phyloP scores from a whole-genome alignment of 2,888 invertebrate species.

The Plemyria rubiginata region DNA sequence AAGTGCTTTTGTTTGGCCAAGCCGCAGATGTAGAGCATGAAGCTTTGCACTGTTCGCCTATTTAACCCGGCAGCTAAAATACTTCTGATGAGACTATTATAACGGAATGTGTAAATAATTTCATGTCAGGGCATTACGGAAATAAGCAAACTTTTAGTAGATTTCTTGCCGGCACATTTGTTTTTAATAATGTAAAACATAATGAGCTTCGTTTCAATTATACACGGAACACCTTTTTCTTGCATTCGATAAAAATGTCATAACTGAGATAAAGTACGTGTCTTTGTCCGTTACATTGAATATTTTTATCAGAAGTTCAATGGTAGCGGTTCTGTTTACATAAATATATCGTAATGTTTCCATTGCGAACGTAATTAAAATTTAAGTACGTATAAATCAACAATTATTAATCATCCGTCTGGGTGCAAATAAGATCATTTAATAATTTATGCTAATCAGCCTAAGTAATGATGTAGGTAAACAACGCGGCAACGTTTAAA shows the following conservation, averaged over 20 bases:
- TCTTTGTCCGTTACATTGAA: constrained; percentile 50
- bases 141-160: not conserved
- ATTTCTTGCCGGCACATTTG: not conserved
- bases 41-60: not conserved
- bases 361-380: too few species aligned
- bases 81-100: too few species aligned
- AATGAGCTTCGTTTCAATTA: constrained; percentile 9
- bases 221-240: constrained; percentile 35
- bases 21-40: constrained; percentile 25
- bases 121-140: too few species aligned
- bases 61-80: not conserved
- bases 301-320: constrained; percentile 46
- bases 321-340: constrained; percentile 42
- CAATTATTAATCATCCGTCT: constrained; percentile 47
- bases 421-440: constrained; percentile 53
- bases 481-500: constrained; percentile 38
- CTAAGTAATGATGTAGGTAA: constrained; percentile 45
- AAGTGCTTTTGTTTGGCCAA: constrained; percentile 40
- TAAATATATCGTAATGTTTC: constrained; percentile 42
- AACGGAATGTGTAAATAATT: too few species aligned
- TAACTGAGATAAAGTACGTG: constrained; percentile 48
- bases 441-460: constrained; percentile 47
- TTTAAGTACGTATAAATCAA: constrained; percentile 38
- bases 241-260: constrained; percentile 48
- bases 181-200: constrained; percentile 1